Base-by-base conservation (phyloP, 2,888 invertebrate species). In the Polyommatus iphigenia region DNA sequence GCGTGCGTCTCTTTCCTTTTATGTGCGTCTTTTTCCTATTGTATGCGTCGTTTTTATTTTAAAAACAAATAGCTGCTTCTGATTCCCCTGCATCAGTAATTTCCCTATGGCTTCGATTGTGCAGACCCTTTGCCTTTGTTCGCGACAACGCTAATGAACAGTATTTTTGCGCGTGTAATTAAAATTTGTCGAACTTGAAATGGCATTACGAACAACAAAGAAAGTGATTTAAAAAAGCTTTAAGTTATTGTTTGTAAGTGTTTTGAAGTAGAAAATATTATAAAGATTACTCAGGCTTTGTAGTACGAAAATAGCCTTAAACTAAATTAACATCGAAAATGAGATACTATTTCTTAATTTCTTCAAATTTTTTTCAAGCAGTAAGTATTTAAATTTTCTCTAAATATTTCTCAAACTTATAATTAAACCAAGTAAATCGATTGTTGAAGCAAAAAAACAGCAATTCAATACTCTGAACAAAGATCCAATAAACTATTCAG, bases 11-110 rank as follows among this genome's bases (percentile, higher is more conserved):
- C 84, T 84, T 84, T 73, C 77, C 71, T 80, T 80, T 78, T 80
- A 75, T 80, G 41, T 57, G 75, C 41, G 85, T 87, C 86, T 87
- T 85, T 84, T 84, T 71, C 76, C 71, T 80, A 80, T 79, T 80
- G 73, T 79, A n/a, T 73, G 75, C 36, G 85, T 87, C 86, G 59
- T 79, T 76, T 79, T 59, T 59, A 71, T 75, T 76, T 78, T 57
- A 50, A 20, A 77, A 77, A 57, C 76, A 78, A 76, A 78, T 73
- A 73, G 75, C 78, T 71, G 76, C 78, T 78, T 78, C 79, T 79
- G 77, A 78, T 78, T 79, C 36, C 71, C 76, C 50, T 67, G 77
- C 73, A 76, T 78, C 72, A 72, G 72, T 78, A 78, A 82, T 81
- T 82, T 81, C 81, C 81, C 83, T 79, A 78, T 78, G 80, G 81